These are phyloP conservation scores for Temnothorax rugatulus DNA, from an alignment of 2,888 invertebrate genomes.

Conservation along the genomic window DNA sequence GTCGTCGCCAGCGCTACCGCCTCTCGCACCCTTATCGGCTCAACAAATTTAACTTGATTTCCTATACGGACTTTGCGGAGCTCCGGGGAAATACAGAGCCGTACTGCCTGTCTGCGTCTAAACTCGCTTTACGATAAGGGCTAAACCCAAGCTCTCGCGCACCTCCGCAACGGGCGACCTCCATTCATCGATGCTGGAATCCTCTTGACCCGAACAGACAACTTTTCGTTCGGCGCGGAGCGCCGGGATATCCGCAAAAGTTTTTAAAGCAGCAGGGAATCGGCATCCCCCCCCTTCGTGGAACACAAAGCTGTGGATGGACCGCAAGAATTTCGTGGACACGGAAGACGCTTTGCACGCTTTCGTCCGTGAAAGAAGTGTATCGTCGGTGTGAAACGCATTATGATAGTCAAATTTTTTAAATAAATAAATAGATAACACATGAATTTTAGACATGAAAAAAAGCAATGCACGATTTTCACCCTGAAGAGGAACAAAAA, in stretches of 20 bases:
- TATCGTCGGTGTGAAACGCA: not conserved
- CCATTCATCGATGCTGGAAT: slow-evolving; percentile 71
- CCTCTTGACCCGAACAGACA: slow-evolving; percentile 74
- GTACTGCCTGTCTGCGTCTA: slow-evolving; percentile 78
- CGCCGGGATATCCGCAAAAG: slow-evolving; percentile 41
- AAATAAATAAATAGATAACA: not conserved
- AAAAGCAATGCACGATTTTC: not conserved
- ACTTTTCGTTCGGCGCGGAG: slow-evolving; percentile 58
- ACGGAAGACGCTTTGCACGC: slow-evolving; percentile 12
- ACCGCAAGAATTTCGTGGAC: slow-evolving; percentile 36
- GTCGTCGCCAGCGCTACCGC: slow-evolving; percentile 46
- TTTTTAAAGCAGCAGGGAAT: slow-evolving; percentile 59
- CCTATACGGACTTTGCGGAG: slow-evolving; percentile 82
- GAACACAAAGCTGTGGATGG: slow-evolving; percentile 46
- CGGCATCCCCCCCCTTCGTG: slow-evolving; percentile 23
- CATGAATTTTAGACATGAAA: not conserved
- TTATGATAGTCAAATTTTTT: not conserved
- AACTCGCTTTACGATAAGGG: slow-evolving; percentile 83
- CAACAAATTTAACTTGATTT: slow-evolving; percentile 85
- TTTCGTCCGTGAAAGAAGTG: not conserved
- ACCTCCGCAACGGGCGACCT: slow-evolving; percentile 53
- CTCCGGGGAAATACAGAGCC: slow-evolving; percentile 82
- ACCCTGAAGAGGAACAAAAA: not conserved
- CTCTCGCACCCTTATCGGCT: slow-evolving; percentile 81
- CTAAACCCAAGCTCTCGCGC: slow-evolving; percentile 76